These are phyloP conservation scores for Diadema setosum DNA, from an alignment of 35 echinoderm and acorn worm species.

Conservation along the genomic window DNA sequence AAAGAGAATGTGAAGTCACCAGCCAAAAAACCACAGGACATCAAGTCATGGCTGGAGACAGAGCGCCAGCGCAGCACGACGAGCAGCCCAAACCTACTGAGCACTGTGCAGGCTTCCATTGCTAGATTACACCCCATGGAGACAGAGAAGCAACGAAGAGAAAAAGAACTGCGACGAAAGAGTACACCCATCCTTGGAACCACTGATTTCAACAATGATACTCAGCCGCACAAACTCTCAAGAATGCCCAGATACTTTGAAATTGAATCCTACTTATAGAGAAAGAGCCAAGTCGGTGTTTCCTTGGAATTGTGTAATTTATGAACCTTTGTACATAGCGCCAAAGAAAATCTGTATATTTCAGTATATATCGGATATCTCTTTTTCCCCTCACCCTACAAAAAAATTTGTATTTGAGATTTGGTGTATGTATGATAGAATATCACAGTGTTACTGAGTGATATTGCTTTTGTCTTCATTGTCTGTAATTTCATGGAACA, in stretches of 20 bases:
- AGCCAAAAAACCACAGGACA: conserved; percentile 21
- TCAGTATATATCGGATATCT: not conserved
- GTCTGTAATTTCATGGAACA: not conserved
- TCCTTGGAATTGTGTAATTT: not conserved
- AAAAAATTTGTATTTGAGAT: not conserved
- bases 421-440: not conserved
- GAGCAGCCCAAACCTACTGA: conserved; percentile 27
- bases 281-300: too few species aligned
- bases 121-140: not conserved
- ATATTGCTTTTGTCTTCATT: not conserved
- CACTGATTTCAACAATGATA: not conserved
- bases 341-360: not conserved
- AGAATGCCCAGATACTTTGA: conserved; percentile 28
- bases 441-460: not conserved
- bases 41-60: conserved; percentile 39
- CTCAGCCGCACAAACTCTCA: not conserved
- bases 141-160: not conserved
- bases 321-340: not conserved
- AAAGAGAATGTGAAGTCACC: conserved; percentile 21
- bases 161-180: not conserved
- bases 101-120: conserved; percentile 16
- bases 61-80: conserved; percentile 25
- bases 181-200: not conserved
- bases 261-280: conserved; percentile 28
- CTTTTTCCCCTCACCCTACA: not conserved